Evolutionary conservation across 2,888 invertebrate genomes (phyloP), one percentile per base, ranked within the genome.

Genomic region (Abrostola triplasia): DNA sequence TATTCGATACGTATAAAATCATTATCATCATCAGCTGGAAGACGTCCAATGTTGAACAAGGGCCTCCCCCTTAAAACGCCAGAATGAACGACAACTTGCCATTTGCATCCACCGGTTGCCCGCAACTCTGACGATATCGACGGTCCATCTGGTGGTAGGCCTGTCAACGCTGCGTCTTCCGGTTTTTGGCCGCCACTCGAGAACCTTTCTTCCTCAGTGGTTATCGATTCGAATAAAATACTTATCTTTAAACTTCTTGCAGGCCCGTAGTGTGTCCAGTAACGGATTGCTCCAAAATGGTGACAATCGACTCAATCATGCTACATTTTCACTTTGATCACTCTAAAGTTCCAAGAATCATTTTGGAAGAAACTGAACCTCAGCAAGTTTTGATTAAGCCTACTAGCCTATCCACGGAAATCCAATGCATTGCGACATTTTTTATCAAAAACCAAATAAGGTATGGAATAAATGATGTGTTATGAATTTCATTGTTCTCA

Each of bases 321-420:
- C 89, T 92, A 50, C 96, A 96, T 81, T 96, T 95, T 69, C 86
- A 93, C 63, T 95, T 95, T 76, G 96, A 96, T 76, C 96, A 96
- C 80, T 91, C 95, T 1, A 94, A 94, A 81, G 85, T 95, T 0
- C 92, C 92, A 35, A 80, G 73, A 64, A 57, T 74, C 13, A 54
- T 59, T n/a, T 60, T 84, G 8, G 61, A 66, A 35, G 51, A 61
- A 12, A 61, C n/a, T n/a, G 58, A 41, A 38, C 64, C 78, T 9
- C 70, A 81, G 48, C 76, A 78, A 52, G 58, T 79, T 36, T 42
- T 4, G 1, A 12, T 79, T 0, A 79, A 73, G 41, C 51, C 55
- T 41, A 7, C 71, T 5, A 70, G 70, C 47, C 55, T 87, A 38
- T 64, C 71, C 11, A 57, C 51, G 0, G 76, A 78, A 47, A 59